Conservation (phyloP, 2,113 vertebrate species). For the Setophaga petechia region DNA sequence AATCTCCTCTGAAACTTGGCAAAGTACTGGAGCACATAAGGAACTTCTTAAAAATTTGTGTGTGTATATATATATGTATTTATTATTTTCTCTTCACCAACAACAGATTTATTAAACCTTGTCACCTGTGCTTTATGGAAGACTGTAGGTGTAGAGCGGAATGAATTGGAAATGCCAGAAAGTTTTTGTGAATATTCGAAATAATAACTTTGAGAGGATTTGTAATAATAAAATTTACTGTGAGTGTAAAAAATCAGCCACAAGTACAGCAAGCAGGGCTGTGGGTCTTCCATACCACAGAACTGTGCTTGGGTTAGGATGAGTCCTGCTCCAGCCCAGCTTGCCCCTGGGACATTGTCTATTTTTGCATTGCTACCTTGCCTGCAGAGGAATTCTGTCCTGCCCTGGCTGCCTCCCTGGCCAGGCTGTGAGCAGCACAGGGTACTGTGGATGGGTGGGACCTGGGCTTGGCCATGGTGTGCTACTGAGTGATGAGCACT, state of each 20-base stretch:
- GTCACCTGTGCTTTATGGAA: background rate
- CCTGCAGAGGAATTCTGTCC: background rate
- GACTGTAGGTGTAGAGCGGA: background rate
- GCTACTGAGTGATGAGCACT: background rate
- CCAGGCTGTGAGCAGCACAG: rapidly evolving
- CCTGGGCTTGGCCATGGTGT: too few species aligned
- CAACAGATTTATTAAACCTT: background rate
- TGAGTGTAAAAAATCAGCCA: background rate
- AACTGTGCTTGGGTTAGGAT: background rate
- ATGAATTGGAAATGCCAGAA: background rate
- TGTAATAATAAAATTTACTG: background rate
- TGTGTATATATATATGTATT: background rate
- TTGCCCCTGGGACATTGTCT: background rate
- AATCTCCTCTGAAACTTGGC: background rate
- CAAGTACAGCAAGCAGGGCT: background rate
- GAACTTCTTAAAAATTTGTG: background rate
- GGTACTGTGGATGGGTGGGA: rapidly evolving
- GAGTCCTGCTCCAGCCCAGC: background rate
- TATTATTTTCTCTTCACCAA: background rate
- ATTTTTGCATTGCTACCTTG: background rate
- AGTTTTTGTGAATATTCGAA: background rate
- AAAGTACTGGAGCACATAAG: conserved; percentile 18
- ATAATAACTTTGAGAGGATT: background rate
- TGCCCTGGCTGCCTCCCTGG: background rate
- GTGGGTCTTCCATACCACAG: background rate